Evolutionary conservation across 2,888 invertebrate species (phyloP), one percentile per base, ranked within the genome.

Genomic region (Mesoligia furuncula): DNA sequence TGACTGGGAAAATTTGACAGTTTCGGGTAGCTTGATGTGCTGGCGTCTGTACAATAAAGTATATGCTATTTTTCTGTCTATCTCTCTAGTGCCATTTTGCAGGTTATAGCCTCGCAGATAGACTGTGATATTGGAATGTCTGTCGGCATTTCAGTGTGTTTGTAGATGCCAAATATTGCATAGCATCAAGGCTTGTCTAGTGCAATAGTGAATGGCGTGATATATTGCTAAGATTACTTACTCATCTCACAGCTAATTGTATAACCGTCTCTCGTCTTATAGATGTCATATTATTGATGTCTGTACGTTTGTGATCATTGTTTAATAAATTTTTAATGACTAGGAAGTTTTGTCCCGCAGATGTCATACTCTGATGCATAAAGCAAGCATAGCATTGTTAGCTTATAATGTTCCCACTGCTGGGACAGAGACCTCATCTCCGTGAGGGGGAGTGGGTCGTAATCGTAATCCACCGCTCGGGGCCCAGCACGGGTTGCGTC

Each of bases 121-220:
- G 39, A 67, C 59, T 75, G 80, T 69, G 64, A 68, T 72, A 27
- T 67, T 73, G 59, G 51, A 82, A 83, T 62, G 80, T 75, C 64
- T 69, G 13, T 42, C 72, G 75, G 54, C 67, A 79, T 79, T 79
- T 61, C 61, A 68, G 48, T 51, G 11, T 79, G 68, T 79, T 83
- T 74, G 62, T 24, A 48, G 64, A 72, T 65, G 68, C 80, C 75
- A 83, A 82, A 83, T 71, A 83, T 80, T 82, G 75, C 77, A 80
- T 62, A 59, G 83, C 82, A 59, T 48, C 75, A 75, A 79, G 64
- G 70, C 68, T 67, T 27, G 59, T 42, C 62, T 62, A 73, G 65
- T 83, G 80, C 77, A 87, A 85, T 77, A 86, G 86, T 83, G 87
- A 86, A 86, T 69, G 83, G 62, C 65, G 54, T 69, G 72, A 75